Base-by-base conservation (phyloP, 1,140 invertebrate species). In the Drosophila tani region DNA sequence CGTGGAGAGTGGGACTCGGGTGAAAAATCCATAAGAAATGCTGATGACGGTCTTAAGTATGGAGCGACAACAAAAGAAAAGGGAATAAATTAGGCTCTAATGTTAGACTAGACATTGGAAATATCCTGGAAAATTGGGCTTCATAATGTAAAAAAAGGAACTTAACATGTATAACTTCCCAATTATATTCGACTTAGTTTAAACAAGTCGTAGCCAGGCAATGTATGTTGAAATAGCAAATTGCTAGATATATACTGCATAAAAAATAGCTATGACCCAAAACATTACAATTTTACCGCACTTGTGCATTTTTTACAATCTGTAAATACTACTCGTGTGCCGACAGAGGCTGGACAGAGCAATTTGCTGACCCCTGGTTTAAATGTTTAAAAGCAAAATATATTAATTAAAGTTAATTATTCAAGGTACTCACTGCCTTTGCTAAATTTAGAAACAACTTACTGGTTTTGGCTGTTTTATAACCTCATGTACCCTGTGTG, bases 31-130 rank as follows among this genome's bases (percentile, higher is more conserved):
- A 80, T 81, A 63, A 69, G 77, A 81, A 88, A 88, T 78, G 81
- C 84, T 88, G 83, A 86, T 86, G 79, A 86, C 70, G 83, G 76
- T 87, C 69, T 88, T 81, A 81, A 83, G 79, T 58, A 68, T 47
- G 47, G 29, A 66, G 56, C 50, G 38, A 60, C 57, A 78, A 76
- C 51, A 63, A 77, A 77, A 68, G 73, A 65, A 57, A 58, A 46
- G n/a, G 57, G 47, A 50, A 60, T 75, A 51, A 47, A 75, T 76
- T 67, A 76, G 38, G 51, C 15, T 4, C 5, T 1, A 38, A 58
- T 4, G 4, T 0, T 8, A 8, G 15, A 29, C 8, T 49, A n/a
- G 45, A 43, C 46, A 19, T 14, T 0, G 6, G 4, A 0, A 2
- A 43, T 73, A 73, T 56, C 51, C 66, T 71, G 5, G 19, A 56